phyloP scores from a whole-genome alignment of 1,140 invertebrate species.

The Drosophila biarmipes region DNA sequence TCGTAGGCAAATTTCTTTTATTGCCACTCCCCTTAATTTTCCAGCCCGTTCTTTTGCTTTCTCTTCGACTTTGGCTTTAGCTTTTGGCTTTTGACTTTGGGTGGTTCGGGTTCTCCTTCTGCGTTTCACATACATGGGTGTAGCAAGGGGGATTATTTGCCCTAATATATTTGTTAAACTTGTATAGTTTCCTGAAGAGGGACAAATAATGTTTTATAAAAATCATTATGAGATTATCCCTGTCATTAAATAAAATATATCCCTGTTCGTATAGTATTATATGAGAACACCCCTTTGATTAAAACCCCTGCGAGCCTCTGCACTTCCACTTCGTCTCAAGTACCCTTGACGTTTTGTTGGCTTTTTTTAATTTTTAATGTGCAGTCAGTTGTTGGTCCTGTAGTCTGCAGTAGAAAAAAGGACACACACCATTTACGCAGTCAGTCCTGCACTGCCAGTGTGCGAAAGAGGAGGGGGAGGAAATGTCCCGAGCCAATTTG shows the following conservation, averaged over 20 bases:
- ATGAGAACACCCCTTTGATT: background rate
- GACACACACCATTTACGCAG: conserved; percentile 79
- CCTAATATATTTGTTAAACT: background rate
- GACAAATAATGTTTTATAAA: too few relatives aligned
- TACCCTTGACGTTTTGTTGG: conserved; percentile 45
- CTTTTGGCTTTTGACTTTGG: conserved; percentile 51
- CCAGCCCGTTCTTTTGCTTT: conserved; percentile 1
- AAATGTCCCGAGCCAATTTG: conserved; percentile 66
- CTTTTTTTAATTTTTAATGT: conserved; percentile 83
- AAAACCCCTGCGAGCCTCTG: background rate
- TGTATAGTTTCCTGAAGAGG: too few relatives aligned
- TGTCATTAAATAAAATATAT: background rate
- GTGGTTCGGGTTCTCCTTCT: conserved; percentile 10
- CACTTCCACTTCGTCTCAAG: conserved; percentile 9
- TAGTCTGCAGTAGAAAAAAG: conserved; percentile 29
- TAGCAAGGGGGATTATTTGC: background rate
- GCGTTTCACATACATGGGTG: conserved; percentile 8
- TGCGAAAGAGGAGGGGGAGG: background rate
- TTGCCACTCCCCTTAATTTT: conserved; percentile 17
- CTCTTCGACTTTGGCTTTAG: conserved; percentile 53
- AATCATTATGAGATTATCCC: too few relatives aligned
- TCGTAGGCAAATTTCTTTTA: conserved; percentile 41
- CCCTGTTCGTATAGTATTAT: background rate
- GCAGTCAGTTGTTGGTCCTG: conserved; percentile 65
- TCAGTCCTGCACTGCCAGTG: conserved; percentile 28